Percentiles rank a stretch among this genome's conserved stretches.
Conservation (phyloP, 1,140 invertebrate genomes). For the Heterodera schachtii region DNA sequence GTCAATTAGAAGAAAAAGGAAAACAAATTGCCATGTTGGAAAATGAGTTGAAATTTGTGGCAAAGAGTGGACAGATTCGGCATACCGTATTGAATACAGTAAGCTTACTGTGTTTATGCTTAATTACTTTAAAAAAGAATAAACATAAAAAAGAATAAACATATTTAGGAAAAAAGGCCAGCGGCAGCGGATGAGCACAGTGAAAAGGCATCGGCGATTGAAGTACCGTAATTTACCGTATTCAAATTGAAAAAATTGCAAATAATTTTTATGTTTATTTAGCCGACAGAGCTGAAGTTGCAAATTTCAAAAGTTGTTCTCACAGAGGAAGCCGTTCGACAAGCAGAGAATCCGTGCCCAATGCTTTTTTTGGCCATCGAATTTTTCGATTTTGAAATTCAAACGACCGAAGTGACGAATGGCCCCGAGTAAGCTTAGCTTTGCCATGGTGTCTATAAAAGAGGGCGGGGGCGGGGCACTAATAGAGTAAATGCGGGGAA, state of each 20-base stretch:
- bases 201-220: constrained; percentile 19
- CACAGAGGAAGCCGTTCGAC: constrained; percentile 39
- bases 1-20: constrained; percentile 31
- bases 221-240: background rate
- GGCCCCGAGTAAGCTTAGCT: constrained; percentile 44
- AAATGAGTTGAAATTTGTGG: constrained; percentile 41
- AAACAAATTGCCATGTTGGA: constrained; percentile 47
- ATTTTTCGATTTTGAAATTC: constrained; percentile 63
- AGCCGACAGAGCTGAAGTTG: constrained; percentile 44
- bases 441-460: too few relatives aligned
- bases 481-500: too few relatives aligned
- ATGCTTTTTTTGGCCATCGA: constrained; percentile 56
- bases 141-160: too few relatives aligned
- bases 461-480: too few relatives aligned
- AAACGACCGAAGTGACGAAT: constrained; percentile 55
- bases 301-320: constrained; percentile 41
- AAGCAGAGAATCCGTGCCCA: constrained; percentile 34
- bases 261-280: constrained; percentile 3
- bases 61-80: constrained; percentile 19
- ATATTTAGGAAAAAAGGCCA: too few relatives aligned
- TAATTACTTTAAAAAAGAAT: too few relatives aligned
- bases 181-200: background rate
- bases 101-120: too few relatives aligned
- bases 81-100: background rate
- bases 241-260: background rate